Conservation (phyloP, 2,797 vertebrate species). For the Propithecus deckenii region DNA sequence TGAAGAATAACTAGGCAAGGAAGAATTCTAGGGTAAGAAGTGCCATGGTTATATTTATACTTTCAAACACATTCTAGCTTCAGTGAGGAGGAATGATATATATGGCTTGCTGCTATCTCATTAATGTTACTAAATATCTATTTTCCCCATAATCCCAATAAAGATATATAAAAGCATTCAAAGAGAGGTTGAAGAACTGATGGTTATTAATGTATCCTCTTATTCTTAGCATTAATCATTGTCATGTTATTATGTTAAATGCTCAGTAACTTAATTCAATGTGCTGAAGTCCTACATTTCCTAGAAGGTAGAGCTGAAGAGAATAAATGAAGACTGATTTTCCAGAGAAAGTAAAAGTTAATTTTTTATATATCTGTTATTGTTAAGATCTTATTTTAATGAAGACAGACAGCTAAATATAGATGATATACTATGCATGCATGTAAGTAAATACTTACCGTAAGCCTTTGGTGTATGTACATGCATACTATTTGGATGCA, state of each 20-base stretch:
- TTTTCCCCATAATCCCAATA: not conserved
- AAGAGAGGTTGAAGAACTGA: not conserved
- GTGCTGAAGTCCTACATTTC: not conserved
- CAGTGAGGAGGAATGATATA: not conserved
- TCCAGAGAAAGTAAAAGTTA: not conserved
- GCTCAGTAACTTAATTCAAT: not conserved
- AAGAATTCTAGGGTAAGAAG: not conserved
- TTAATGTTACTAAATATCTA: slow-evolving; percentile 10
- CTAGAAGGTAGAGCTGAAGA: not conserved
- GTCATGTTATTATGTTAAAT: slow-evolving; percentile 1
- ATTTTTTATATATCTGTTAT: not conserved
- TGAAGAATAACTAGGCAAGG: not conserved
- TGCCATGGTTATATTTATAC: not conserved
- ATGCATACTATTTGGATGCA: not conserved
- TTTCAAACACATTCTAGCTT: not conserved
- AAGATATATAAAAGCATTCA: slow-evolving; percentile 20
- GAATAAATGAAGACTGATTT: not conserved
- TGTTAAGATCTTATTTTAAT: not conserved
- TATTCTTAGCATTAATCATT: not conserved
- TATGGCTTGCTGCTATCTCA: not conserved
- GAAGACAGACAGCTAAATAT: not conserved
- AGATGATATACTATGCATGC: accelerated
- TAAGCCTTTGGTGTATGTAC: accelerated
- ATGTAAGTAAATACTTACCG: not conserved
- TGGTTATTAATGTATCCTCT: not conserved